Evolutionary conservation across 1,140 invertebrate genomes (phyloP).

Genomic region (Euglossa dilemma): DNA sequence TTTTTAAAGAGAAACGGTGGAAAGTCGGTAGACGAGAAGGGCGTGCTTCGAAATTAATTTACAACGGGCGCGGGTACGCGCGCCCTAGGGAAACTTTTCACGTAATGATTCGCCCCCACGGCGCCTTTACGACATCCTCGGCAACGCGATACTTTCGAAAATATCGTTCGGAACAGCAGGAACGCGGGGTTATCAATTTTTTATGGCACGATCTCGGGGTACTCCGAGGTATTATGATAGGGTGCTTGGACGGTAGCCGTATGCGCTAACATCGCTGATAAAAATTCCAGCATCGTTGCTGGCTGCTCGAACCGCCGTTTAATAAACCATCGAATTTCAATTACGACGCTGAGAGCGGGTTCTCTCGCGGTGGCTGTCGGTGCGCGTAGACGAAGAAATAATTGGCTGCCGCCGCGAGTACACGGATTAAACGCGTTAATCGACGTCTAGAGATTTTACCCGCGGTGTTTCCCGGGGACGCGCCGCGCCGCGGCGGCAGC

Average conservation of each 20-base stretch:
- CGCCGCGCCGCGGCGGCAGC: too few relatives aligned
- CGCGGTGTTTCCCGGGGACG: background rate
- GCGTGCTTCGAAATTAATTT: background rate
- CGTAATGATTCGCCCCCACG: background rate
- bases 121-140: slow-evolving; percentile 2
- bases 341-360: background rate
- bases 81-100: slow-evolving; percentile 16
- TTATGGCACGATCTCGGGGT: slow-evolving; percentile 1
- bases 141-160: slow-evolving; percentile 10
- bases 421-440: slow-evolving; percentile 4
- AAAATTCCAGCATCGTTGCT: slow-evolving; percentile 28
- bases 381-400: background rate
- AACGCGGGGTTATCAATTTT: slow-evolving; percentile 39
- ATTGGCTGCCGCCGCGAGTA: background rate
- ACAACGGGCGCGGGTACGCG: background rate
- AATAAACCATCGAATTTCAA: slow-evolving; percentile 34
- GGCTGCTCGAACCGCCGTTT: background rate
- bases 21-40: background rate
- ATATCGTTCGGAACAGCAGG: background rate
- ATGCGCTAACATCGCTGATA: background rate
- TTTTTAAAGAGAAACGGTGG: background rate
- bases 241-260: background rate
- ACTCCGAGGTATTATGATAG: slow-evolving; percentile 13
- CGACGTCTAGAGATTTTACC: background rate
- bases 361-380: too few relatives aligned